These are phyloP conservation scores for Serripes groenlandicus DNA, from an alignment of 2,888 invertebrate genomes.

Conservation along the genomic window DNA sequence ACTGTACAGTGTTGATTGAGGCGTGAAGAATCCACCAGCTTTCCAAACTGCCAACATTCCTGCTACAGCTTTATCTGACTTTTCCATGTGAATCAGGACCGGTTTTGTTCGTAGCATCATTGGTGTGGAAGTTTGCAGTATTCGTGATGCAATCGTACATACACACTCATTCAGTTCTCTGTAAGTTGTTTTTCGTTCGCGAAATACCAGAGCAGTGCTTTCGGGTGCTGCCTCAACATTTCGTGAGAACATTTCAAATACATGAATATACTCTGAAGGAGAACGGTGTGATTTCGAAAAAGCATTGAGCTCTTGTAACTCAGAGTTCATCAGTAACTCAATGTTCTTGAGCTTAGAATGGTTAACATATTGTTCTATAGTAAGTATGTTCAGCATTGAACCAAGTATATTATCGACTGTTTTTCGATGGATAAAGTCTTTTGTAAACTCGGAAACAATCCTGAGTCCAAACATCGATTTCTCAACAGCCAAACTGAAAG, in stretches of 20 bases:
- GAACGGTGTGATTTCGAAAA: background rate
- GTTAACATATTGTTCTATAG: background rate
- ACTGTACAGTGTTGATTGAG: background rate
- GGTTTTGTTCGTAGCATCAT: background rate
- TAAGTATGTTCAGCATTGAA: background rate
- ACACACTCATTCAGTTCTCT: background rate
- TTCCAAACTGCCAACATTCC: constrained; percentile 32
- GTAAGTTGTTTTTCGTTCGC: background rate
- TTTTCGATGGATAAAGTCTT: background rate
- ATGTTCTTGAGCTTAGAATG: background rate
- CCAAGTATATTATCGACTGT: background rate
- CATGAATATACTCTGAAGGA: background rate
- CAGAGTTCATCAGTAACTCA: background rate
- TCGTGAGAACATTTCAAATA: background rate
- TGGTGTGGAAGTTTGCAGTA: background rate
- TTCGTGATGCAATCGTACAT: background rate
- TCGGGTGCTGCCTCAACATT: background rate
- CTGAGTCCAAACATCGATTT: background rate
- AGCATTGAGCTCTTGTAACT: background rate
- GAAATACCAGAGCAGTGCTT: background rate
- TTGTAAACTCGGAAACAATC: background rate
- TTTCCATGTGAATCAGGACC: constrained; percentile 10
- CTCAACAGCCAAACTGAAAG: background rate
- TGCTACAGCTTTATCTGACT: constrained; percentile 8
- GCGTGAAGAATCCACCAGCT: constrained; percentile 29